A percentile compares a stretch with the other conserved stretches of the same genome.
phyloP scores from a whole-genome alignment of 2,888 invertebrate species.

The Cabera pusaria region DNA sequence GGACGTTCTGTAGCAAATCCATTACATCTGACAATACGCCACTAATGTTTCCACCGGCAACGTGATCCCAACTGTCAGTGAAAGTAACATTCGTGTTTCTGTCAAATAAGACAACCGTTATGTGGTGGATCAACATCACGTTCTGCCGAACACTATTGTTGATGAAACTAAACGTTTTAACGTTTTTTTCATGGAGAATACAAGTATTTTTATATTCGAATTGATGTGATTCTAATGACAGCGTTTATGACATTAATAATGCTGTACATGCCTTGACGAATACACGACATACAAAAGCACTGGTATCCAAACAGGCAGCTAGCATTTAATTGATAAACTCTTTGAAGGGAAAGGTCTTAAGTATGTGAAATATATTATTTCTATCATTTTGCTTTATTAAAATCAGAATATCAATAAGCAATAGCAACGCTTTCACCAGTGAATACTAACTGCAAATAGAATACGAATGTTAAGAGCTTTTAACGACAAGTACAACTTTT shows the following conservation, averaged over 20 bases:
- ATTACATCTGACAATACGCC: slow-evolving; percentile 56
- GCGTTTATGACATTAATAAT: no score
- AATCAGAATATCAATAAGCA: neutral
- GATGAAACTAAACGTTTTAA: slow-evolving; percentile 12
- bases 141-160: slow-evolving; percentile 18
- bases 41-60: slow-evolving; percentile 52
- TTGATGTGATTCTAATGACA: no score
- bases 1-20: slow-evolving; percentile 51
- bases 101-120: slow-evolving; percentile 53
- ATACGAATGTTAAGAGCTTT: slow-evolving; percentile 10
- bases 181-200: slow-evolving; percentile 22
- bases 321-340: no score
- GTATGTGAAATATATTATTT: no score
- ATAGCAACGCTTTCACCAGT: no score
- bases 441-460: slow-evolving; percentile 20
- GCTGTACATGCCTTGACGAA: no score
- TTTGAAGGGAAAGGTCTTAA: no score
- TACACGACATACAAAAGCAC: no score
- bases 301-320: no score
- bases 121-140: slow-evolving; percentile 25
- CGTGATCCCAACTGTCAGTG: slow-evolving; percentile 60
- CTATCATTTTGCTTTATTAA: no score
- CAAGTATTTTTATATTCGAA: no score
- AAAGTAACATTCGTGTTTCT: slow-evolving; percentile 62
- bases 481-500: slow-evolving; percentile 42